These are phyloP conservation scores for Gallinago solitaria DNA, from an alignment of 2,797 vertebrate genomes.

Conservation along the genomic window DNA sequence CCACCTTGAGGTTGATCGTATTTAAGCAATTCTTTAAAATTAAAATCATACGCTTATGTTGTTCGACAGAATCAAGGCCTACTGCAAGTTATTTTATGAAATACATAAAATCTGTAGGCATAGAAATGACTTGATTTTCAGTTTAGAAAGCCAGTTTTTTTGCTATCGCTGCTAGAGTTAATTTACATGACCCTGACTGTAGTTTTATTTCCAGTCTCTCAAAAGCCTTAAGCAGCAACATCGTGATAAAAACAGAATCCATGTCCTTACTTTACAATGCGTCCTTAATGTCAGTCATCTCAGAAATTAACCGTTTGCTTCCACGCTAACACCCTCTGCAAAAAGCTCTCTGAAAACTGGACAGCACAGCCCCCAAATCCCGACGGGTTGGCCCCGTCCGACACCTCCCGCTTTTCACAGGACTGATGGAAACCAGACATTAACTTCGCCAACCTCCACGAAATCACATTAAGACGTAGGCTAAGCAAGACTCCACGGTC, in stretches of 20 bases:
- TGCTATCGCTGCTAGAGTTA: not conserved
- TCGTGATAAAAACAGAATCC: not conserved
- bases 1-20: not conserved
- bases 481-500: not conserved
- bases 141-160: not conserved
- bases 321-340: not conserved
- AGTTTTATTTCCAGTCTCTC: conserved; percentile 6
- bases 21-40: not conserved
- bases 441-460: not conserved
- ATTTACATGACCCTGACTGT: not conserved
- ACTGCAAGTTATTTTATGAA: not conserved
- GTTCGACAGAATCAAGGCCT: not conserved
- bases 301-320: not conserved
- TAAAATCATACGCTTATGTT: not conserved
- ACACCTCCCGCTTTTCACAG: not conserved
- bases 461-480: not conserved
- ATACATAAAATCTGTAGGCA: not conserved
- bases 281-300: not conserved
- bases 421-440: not conserved
- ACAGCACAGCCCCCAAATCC: not conserved
- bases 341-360: not conserved
- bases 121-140: not conserved
- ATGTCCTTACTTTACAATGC: not conserved
- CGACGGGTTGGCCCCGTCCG: fast-evolving
- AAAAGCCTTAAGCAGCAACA: conserved; percentile 26